phyloP scores from a whole-genome alignment of 2,113 vertebrate genomes.

The Anas platyrhynchos region DNA sequence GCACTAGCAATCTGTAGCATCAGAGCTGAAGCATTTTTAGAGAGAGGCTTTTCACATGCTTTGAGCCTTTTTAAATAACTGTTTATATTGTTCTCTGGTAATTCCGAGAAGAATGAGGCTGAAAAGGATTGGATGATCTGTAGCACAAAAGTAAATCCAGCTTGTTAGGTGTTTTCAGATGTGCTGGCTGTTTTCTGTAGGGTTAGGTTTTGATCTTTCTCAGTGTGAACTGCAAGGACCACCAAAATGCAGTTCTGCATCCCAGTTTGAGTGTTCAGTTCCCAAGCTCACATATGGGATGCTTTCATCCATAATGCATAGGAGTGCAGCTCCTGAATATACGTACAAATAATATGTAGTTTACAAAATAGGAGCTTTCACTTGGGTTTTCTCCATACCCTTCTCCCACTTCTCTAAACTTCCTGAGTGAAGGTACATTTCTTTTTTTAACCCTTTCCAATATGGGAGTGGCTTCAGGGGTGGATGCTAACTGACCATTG shows the following conservation, averaged over 20 bases:
- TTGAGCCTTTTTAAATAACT: background rate
- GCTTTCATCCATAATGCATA: background rate
- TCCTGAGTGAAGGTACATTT: background rate
- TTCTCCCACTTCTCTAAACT: background rate
- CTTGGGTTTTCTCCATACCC: background rate
- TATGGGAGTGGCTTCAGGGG: background rate
- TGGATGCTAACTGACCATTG: background rate
- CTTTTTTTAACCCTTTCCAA: background rate
- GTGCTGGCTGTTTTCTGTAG: background rate
- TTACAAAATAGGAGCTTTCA: background rate
- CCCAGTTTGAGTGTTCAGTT: background rate
- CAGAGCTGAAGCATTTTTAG: background rate
- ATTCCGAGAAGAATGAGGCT: background rate
- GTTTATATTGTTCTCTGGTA: background rate
- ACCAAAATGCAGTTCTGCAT: background rate
- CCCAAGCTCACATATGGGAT: background rate
- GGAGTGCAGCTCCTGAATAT: background rate
- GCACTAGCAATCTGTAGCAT: background rate
- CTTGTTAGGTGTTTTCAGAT: background rate
- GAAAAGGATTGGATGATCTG: background rate
- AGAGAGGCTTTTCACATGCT: background rate
- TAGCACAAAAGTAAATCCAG: background rate
- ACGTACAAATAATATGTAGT: background rate
- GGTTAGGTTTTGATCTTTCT: background rate
- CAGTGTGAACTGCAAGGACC: background rate